Base-by-base conservation (phyloP, 2,113 vertebrate genomes). In the Eulemur macaco region DNA sequence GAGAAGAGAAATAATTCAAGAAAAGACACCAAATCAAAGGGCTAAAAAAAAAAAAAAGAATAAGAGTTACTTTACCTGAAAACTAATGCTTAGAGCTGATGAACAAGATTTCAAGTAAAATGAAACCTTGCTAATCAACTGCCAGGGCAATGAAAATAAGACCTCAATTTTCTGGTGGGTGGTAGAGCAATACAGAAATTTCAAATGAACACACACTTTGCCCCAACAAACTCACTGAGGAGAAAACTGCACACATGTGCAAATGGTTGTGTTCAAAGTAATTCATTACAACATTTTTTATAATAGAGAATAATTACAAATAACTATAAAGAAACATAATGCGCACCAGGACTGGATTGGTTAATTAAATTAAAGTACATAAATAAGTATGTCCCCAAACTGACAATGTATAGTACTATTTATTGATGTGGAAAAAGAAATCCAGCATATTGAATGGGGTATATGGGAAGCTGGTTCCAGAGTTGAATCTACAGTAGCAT, bases 1-100 rank as follows among this genome's bases (percentile, higher is more conserved):
- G 23, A 90, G 80, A 86, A 74, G 52, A 96, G 27, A 95, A 95
- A 83, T 77, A 86, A 96, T 47, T 85, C 58, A 94, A 95, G 31
- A 81, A 91, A 96, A 84, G 34, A 71, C 12, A 76, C 29, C 50
- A 80, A 85, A 95, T 66, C 5, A 86, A 95, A 89, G 21, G 23
- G n/a, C 34, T 76, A 27, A 81, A 47, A 71, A 91, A 68, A 91
- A 68, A 60, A 52, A 23, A 47, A 50, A 89, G 25, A 56, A 47
- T 27, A 4, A 45, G 14, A 84, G 8, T 86, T 96, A 85, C 20
- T 77, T 93, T 90, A 92, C 34, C 29, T 96, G 17, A 95, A 96
- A 31, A 60, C 15, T 87, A 91, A 27, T 31, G n/a, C 21, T 91
- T 7, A 42, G 13, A 82, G 42, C 4, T 78, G 17, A 96, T 73